These are phyloP conservation scores for Grallaria varia DNA, from an alignment of 2,113 vertebrate genomes.

Conservation along the genomic window DNA sequence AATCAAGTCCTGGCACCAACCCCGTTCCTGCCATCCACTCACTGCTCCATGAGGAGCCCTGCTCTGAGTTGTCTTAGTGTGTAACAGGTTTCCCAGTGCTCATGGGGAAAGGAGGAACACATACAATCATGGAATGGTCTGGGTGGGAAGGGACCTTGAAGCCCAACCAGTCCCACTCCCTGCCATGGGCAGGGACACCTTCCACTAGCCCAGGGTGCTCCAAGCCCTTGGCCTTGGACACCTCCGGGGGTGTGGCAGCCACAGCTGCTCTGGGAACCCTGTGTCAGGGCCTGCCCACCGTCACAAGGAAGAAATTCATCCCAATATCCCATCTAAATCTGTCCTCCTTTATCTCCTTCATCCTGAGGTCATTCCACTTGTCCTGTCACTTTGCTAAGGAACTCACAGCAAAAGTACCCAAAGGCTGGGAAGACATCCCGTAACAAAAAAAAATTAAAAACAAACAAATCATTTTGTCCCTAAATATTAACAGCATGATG, in stretches of 20 bases:
- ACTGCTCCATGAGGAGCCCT: not conserved
- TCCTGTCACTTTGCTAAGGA: not conserved
- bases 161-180: not conserved
- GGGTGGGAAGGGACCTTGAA: not conserved
- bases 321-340: rapidly evolving
- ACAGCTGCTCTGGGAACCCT: not conserved
- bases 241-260: not conserved
- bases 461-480: not conserved
- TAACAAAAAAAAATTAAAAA: not conserved
- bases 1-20: not conserved
- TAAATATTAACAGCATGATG: not conserved
- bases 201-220: rapidly evolving
- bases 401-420: not conserved
- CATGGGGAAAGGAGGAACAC: not conserved
- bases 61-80: not conserved
- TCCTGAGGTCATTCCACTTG: not conserved
- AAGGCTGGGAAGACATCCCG: not conserved
- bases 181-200: not conserved
- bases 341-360: not conserved
- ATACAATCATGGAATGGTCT: not conserved
- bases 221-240: not conserved
- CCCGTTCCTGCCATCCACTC: not conserved
- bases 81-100: not conserved
- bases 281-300: not conserved
- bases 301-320: rapidly evolving